Evolutionary conservation across 2,797 vertebrate species (phyloP).

Genomic region (Gouania willdenowi): DNA sequence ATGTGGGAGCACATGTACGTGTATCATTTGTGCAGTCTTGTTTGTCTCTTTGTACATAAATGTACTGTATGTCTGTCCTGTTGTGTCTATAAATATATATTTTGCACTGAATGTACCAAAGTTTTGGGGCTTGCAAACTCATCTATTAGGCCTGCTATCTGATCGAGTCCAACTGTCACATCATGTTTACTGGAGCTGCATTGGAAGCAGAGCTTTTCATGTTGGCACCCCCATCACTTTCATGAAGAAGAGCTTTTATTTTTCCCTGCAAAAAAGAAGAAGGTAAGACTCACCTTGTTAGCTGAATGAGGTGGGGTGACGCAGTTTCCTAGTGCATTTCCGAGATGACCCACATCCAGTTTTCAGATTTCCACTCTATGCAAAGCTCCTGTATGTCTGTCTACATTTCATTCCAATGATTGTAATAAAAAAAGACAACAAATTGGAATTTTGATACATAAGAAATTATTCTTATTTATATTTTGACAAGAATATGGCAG

Average conservation of each 20-base stretch:
- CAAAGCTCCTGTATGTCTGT: conserved; percentile 73
- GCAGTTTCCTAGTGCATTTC: conserved; percentile 36
- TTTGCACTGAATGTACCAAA: conserved; percentile 98
- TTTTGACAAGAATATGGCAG: neutral
- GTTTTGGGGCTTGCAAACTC: conserved; percentile 68
- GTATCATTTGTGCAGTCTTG: conserved; percentile 60
- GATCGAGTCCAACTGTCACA: conserved; percentile 41
- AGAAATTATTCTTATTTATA: conserved; percentile 26
- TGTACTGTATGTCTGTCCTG: conserved; percentile 77
- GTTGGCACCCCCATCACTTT: conserved; percentile 15
- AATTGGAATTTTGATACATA: conserved; percentile 51
- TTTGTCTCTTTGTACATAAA: conserved; percentile 76
- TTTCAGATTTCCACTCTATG: conserved; percentile 76
- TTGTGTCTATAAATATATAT: conserved; percentile 79
- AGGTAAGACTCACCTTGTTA: conserved; percentile 24
- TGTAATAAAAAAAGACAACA: conserved; percentile 78
- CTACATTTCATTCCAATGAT: conserved; percentile 73
- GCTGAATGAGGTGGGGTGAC: conserved; percentile 29
- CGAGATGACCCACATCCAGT: conserved; percentile 49
- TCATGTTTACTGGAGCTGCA: conserved; percentile 38
- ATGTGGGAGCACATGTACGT: conserved; percentile 65
- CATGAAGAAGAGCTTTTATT: too few species aligned
- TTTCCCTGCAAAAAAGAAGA: conserved; percentile 40
- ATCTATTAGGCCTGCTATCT: conserved; percentile 59
- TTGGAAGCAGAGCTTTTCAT: conserved; percentile 28